Percentiles rank a stretch among this genome's conserved stretches.
phyloP scores from a whole-genome alignment of 2,888 invertebrate species.

The Muschampia plurimacula region DNA sequence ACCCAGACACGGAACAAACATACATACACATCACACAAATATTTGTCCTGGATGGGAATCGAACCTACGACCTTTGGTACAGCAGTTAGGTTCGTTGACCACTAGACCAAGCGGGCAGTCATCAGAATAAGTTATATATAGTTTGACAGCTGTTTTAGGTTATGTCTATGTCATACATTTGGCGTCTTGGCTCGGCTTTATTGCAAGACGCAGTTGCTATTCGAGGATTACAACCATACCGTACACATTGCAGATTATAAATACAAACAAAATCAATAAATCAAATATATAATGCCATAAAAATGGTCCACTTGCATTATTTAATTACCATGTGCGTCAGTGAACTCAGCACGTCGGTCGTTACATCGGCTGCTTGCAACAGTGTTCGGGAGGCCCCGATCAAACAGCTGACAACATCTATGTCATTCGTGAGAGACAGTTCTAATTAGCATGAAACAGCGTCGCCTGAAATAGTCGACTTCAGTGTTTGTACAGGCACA shows the following conservation, averaged over 20 bases:
- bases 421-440: slow-evolving; percentile 53
- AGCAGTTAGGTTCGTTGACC: too few relatives aligned
- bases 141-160: too few relatives aligned
- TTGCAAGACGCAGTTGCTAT: too few relatives aligned
- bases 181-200: too few relatives aligned
- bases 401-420: slow-evolving; percentile 42
- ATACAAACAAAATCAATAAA: neutral
- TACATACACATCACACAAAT: too few relatives aligned
- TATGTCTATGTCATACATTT: too few relatives aligned
- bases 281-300: neutral
- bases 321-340: neutral
- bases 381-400: slow-evolving; percentile 25
- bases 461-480: slow-evolving; percentile 48
- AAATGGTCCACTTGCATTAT: neutral
- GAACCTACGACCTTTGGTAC: too few relatives aligned
- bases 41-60: too few relatives aligned
- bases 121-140: too few relatives aligned
- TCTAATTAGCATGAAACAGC: slow-evolving; percentile 61
- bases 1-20: too few relatives aligned
- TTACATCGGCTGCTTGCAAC: slow-evolving; percentile 14
- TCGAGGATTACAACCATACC: too few relatives aligned
- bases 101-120: too few relatives aligned
- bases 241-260: neutral
- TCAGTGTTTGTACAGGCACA: slow-evolving; percentile 22
- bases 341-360: neutral